A percentile compares a stretch with the other conserved stretches of the same genome.
phyloP scores from a whole-genome alignment of 2,797 vertebrate genomes.

The Capromys pilorides region DNA sequence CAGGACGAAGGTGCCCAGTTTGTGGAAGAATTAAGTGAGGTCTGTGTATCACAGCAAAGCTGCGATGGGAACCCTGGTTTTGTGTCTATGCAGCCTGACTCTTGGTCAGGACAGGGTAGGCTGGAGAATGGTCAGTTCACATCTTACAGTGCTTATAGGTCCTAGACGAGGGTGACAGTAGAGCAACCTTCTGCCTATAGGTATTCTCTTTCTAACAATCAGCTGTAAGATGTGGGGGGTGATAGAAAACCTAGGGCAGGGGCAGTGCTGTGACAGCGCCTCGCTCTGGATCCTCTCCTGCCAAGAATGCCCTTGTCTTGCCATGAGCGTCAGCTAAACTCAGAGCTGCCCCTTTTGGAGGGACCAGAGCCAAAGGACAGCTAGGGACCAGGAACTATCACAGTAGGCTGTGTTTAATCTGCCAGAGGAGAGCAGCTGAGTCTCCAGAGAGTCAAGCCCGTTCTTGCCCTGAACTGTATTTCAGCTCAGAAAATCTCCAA shows the following conservation, averaged over 20 bases:
- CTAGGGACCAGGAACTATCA: not conserved
- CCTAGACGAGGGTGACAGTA: not conserved
- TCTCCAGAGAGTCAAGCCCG: not conserved
- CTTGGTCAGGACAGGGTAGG: not conserved
- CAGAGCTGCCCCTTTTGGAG: not conserved
- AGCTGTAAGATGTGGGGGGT: not conserved
- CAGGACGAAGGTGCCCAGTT: not conserved
- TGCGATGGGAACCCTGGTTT: not conserved
- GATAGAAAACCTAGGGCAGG: not conserved
- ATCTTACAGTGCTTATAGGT: not conserved
- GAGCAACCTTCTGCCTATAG: not conserved
- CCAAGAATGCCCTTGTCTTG: not conserved
- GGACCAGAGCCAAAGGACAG: not conserved
- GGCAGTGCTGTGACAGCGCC: not conserved
- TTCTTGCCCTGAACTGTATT: no score
- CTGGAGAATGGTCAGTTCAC: not conserved
- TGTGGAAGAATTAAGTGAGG: not conserved
- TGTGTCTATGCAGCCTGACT: not conserved
- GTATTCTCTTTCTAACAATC: not conserved
- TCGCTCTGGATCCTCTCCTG: not conserved
- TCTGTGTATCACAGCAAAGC: not conserved
- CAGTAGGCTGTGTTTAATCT: not conserved
- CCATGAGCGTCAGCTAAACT: not conserved
- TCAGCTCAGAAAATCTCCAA: no score
- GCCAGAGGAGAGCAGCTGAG: not conserved